These are phyloP conservation scores for Azemiops feae DNA, from an alignment of 2,113 vertebrate genomes.

Conservation along the genomic window DNA sequence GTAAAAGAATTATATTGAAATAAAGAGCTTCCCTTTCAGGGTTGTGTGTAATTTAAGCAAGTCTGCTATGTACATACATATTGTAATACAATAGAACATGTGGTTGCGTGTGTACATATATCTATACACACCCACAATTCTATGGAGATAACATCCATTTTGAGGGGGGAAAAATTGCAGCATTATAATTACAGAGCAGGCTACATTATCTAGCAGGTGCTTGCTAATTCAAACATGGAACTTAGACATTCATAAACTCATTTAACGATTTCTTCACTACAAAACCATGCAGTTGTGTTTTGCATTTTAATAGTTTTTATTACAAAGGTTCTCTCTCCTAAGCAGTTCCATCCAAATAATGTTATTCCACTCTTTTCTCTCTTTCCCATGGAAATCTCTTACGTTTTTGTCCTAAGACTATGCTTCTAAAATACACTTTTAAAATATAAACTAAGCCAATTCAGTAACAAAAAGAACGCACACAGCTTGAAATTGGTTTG, in stretches of 20 bases:
- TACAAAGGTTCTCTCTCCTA: conserved; percentile 48
- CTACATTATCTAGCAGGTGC: conserved; percentile 48
- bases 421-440: not conserved
- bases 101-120: not conserved
- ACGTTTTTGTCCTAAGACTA: not conserved
- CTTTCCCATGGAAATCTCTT: not conserved
- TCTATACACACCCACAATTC: conserved; percentile 2
- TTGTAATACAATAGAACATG: not conserved
- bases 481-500: not conserved
- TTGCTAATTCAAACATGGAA: conserved; percentile 54
- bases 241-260: conserved; percentile 38
- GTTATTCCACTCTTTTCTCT: not conserved
- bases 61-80: conserved; percentile 46
- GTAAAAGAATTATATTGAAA: conserved; percentile 49
- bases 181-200: conserved; percentile 51
- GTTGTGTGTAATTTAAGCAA: conserved; percentile 48
- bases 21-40: conserved; percentile 60
- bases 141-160: conserved; percentile 48
- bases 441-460: not conserved
- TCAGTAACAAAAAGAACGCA: not conserved
- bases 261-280: conserved; percentile 31
- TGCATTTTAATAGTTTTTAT: conserved; percentile 49
- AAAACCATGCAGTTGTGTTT: conserved; percentile 18
- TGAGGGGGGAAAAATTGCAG: conserved; percentile 50
- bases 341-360: not conserved